These are phyloP conservation scores for Bufo bufo DNA, from an alignment of 2,113 vertebrate species.

Conservation along the genomic window DNA sequence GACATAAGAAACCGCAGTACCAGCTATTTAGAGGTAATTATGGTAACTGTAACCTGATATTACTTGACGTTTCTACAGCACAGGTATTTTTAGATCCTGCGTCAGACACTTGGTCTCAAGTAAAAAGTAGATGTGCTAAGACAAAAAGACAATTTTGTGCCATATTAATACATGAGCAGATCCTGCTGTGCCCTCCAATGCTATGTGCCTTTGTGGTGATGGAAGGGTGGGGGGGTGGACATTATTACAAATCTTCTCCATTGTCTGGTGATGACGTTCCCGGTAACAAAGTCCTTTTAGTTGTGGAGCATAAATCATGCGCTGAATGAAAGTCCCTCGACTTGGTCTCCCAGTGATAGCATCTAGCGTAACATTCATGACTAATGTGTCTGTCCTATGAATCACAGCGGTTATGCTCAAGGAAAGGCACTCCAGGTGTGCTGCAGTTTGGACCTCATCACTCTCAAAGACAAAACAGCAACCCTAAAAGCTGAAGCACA, in stretches of 20 bases:
- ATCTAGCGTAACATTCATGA: constrained; percentile 62
- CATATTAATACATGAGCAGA: constrained; percentile 19
- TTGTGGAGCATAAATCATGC: constrained; percentile 66
- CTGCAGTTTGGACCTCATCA: constrained; percentile 20
- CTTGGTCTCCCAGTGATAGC: constrained; percentile 67
- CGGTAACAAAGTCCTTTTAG: constrained; percentile 64
- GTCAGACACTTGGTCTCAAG: constrained; percentile 11
- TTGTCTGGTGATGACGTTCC: constrained; percentile 48
- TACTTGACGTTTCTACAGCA: constrained; percentile 8
- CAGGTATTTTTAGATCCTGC: constrained; percentile 13
- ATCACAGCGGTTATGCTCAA: constrained; percentile 59
- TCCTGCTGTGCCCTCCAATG: constrained; percentile 8
- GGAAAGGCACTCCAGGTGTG: constrained; percentile 58
- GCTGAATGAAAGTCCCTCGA: constrained; percentile 67
- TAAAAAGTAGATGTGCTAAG: not conserved
- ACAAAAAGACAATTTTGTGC: constrained; percentile 4
- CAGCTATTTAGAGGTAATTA: constrained; percentile 45
- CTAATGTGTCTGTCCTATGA: constrained; percentile 66
- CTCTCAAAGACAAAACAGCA: constrained; percentile 61
- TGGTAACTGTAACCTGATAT: constrained; percentile 31
- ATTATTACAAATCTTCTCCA: constrained; percentile 52
- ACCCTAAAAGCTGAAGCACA: constrained; percentile 42
- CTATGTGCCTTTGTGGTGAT: constrained; percentile 11
- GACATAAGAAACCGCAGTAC: constrained; percentile 8
- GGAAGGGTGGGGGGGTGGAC: not conserved